Evolutionary conservation across 2,113 vertebrate species (phyloP).

Genomic region (Microcebus griseorufus): DNA sequence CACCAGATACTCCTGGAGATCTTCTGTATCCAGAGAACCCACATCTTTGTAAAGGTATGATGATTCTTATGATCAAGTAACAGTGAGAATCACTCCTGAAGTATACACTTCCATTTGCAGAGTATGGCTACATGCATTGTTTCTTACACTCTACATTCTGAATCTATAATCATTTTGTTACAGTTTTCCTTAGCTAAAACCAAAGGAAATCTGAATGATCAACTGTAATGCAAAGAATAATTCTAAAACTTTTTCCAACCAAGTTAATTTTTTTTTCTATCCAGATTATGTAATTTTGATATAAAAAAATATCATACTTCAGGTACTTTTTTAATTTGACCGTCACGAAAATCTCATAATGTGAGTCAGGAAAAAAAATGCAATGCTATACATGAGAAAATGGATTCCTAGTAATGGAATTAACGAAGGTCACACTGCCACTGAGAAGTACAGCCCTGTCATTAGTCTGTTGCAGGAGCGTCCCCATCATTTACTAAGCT

Average conservation of each 20-base stretch:
- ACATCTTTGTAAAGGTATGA: neutral
- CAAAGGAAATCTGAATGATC: neutral
- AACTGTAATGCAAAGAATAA: neutral
- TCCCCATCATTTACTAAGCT: neutral
- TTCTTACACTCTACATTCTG: neutral
- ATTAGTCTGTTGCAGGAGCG: neutral
- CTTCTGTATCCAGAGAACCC: neutral
- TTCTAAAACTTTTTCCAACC: neutral
- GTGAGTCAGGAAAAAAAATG: neutral
- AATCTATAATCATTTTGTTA: neutral
- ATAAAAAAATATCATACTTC: neutral
- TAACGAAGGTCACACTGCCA: neutral
- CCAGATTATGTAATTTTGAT: neutral
- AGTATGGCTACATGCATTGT: neutral
- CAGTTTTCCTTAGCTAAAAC: neutral
- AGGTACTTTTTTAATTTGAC: neutral
- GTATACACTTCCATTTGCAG: neutral
- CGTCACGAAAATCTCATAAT: neutral
- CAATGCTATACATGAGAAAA: neutral
- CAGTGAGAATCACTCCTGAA: neutral
- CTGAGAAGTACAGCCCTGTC: neutral
- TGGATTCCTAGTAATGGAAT: neutral
- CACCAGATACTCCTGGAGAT: neutral
- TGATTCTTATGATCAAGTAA: neutral
- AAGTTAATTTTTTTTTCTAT: conserved; percentile 10